A percentile compares a stretch with the other conserved stretches of the same genome.
Conservation (phyloP, 92 coral and sea anemone genomes). For the Parazoanthus atlanticus region DNA sequence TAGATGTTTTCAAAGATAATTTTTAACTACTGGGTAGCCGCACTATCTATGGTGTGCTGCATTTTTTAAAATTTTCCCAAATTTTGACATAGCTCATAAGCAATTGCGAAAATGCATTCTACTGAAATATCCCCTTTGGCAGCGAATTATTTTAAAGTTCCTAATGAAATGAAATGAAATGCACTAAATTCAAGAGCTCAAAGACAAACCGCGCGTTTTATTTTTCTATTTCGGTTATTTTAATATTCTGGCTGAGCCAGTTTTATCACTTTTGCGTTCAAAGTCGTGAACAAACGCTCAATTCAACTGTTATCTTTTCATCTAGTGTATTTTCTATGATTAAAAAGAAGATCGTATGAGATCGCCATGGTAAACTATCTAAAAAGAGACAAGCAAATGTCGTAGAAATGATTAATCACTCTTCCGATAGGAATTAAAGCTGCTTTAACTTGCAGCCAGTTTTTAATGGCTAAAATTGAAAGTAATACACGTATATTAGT, state of each 20-base stretch:
- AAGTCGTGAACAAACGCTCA: conserved; percentile 6
- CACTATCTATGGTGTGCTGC: neutral
- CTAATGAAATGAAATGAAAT: neutral
- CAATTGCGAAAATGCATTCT: neutral
- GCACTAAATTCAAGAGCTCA: neutral
- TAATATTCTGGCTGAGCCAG: neutral
- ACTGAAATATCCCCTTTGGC: neutral
- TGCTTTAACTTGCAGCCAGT: neutral
- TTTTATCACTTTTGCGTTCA: conserved; percentile 3
- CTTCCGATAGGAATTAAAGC: conserved; percentile 21
- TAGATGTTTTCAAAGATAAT: neutral
- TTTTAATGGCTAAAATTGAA: conserved; percentile 19
- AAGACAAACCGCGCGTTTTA: conserved; percentile 4
- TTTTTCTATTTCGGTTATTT: conserved; percentile 9
- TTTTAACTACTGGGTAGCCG: neutral
- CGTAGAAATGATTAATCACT: conserved; percentile 24
- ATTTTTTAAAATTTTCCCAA: neutral
- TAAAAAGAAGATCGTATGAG: conserved; percentile 18
- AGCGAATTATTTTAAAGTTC: neutral
- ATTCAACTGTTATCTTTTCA: conserved; percentile 12
- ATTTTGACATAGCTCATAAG: neutral
- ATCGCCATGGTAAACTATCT: conserved; percentile 10
- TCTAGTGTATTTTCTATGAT: conserved; percentile 21
- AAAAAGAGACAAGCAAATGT: neutral
- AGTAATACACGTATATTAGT: neutral